Evolutionary conservation across 2,888 invertebrate species (phyloP).

Genomic region (Pheosia tremula): DNA sequence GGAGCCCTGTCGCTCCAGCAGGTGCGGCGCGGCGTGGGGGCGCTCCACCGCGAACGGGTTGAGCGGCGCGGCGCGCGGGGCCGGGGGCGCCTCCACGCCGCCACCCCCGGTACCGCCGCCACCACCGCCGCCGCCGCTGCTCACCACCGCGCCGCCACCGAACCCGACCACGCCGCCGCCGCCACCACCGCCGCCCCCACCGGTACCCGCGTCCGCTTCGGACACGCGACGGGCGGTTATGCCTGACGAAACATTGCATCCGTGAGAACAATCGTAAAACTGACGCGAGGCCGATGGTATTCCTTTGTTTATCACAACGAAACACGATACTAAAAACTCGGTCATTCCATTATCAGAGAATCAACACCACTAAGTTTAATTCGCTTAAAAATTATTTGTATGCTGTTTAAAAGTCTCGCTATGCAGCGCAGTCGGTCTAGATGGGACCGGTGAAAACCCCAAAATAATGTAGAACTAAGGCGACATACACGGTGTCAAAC

Average conservation of each 20-base stretch:
- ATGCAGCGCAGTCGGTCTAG: too few relatives aligned
- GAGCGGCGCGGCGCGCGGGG: conserved; percentile 77
- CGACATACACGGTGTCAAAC: too few relatives aligned
- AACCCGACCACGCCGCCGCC: background rate
- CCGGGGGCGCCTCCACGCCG: conserved; percentile 30
- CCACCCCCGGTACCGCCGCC: conserved; percentile 21
- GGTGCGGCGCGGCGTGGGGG: conserved; percentile 97
- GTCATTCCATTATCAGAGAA: too few relatives aligned
- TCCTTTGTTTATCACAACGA: background rate
- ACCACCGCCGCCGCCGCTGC: conserved; percentile 28
- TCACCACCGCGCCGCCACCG: conserved; percentile 9
- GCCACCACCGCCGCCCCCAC: conserved; percentile 13
- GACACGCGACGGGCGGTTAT: conserved; percentile 69
- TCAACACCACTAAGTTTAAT: too few relatives aligned
- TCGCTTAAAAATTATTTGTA: too few relatives aligned
- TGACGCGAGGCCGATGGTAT: background rate
- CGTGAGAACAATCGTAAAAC: background rate
- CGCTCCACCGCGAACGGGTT: conserved; percentile 98
- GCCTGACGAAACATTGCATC: conserved; percentile 46
- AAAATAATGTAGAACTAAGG: too few relatives aligned
- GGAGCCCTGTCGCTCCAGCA: conserved; percentile 97
- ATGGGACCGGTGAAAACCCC: too few relatives aligned
- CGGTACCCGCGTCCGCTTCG: conserved; percentile 60
- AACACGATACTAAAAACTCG: too few relatives aligned
- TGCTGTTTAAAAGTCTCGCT: too few relatives aligned